Base-by-base conservation (phyloP, 1,140 invertebrate species). In the Meloidogyne hapla region DNA sequence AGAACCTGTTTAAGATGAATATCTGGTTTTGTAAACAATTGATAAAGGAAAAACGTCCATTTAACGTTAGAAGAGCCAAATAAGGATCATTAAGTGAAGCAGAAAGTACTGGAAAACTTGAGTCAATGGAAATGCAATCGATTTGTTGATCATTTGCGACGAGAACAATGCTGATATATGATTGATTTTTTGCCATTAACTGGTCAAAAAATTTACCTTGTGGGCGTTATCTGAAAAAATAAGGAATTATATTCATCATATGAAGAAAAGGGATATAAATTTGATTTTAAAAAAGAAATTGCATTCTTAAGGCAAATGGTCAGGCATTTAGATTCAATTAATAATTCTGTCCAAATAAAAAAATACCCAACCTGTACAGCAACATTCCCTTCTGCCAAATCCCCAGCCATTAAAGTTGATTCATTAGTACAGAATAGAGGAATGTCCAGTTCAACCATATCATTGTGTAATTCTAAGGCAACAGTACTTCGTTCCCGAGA, bases 401-500 rank as follows among this genome's bases (percentile, higher is more conserved):
- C 98, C 2, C 94, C 94, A 38, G 94, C 94, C 89, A 91, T 95
- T 69, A 99, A 91, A 0, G 96, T 98, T 3, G 93, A 91, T 23
- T 92, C 91, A 82, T 93, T 92, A 3, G 93, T 95, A 83, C 92
- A 92, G 0, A 95, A 94, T 70, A 33, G 28, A 93, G 95, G 86
- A 94, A 25, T 92, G 86, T 98, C 94, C 42, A 98, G 91, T 89
- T 98, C 95, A 88, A 96, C 96, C 75, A 99, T 98, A 88, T 86
- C 80, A 18, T 78, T 74, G 28, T 38, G 42, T 18, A 87, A 21
- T 62, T 86, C 86, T 5, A 87, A 69, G 42, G 87, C 76, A 15
- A 82, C 26, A 9, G 82, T 87, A n/a, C 72, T 67, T 21, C 78
- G 75, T 56, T 84, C 85, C 2, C 78, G 72, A 10, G 86, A 74